phyloP scores from a whole-genome alignment of 1,140 invertebrate genomes.

The Zelostemma sp. region DNA sequence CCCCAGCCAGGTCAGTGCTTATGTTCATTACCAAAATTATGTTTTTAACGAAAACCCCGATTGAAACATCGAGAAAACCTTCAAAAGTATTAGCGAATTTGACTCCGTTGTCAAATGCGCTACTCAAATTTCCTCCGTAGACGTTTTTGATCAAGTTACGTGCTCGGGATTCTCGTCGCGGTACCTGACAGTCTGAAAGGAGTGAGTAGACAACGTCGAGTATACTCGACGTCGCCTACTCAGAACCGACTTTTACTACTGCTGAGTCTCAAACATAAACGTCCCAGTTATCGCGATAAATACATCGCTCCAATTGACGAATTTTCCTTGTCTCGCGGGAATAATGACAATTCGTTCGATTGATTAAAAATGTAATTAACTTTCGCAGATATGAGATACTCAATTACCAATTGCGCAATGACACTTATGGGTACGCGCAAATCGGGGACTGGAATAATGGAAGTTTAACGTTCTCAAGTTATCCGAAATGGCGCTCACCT shows the following conservation, averaged over 20 bases:
- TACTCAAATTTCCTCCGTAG: too few relatives aligned
- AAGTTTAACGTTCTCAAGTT: constrained; percentile 69
- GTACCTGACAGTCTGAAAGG: neutral
- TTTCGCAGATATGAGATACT: constrained; percentile 83
- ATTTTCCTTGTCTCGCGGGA: too few relatives aligned
- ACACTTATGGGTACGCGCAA: constrained; percentile 77
- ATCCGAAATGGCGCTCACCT: constrained; percentile 65
- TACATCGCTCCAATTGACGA: too few relatives aligned
- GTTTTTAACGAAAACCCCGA: too few relatives aligned
- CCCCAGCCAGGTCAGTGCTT: constrained; percentile 81
- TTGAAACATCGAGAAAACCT: neutral
- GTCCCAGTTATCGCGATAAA: neutral
- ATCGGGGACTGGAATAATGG: constrained; percentile 80
- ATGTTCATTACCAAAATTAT: constrained; percentile 47
- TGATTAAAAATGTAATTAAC: too few relatives aligned
- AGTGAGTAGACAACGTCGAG: neutral
- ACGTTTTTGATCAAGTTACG: neutral
- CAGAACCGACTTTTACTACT: constrained; percentile 1
- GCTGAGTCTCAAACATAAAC: neutral
- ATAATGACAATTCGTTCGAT: too few relatives aligned
- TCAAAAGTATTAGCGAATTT: too few relatives aligned
- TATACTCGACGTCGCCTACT: constrained; percentile 1
- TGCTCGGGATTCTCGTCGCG: neutral
- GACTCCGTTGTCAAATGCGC: too few relatives aligned
- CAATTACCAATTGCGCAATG: constrained; percentile 80